A percentile compares a stretch with the other conserved stretches of the same genome.
Evolutionary conservation across 2,113 vertebrate genomes (phyloP).

Genomic region (Ailurus styani): DNA sequence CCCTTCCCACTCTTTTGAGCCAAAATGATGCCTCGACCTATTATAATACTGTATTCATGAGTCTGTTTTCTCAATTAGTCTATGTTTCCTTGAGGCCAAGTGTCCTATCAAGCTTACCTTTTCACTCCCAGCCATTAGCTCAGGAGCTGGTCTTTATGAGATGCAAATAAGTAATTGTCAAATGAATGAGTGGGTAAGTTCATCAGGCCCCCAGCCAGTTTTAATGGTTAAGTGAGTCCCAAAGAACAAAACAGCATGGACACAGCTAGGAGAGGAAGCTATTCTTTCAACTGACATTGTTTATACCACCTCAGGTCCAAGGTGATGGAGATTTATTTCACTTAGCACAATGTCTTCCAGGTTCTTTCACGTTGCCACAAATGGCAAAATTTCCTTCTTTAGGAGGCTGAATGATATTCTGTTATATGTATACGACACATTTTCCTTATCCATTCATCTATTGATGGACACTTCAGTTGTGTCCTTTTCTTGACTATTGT

Average conservation of each 20-base stretch:
- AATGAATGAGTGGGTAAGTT: rapidly evolving
- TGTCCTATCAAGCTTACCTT: neutral
- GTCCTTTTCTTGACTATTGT: neutral
- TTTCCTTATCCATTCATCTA: neutral
- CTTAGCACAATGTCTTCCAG: neutral
- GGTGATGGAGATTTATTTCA: neutral
- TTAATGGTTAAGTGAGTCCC: neutral
- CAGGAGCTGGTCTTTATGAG: neutral
- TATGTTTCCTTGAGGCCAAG: neutral
- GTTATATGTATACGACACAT: rapidly evolving
- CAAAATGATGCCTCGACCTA: rapidly evolving
- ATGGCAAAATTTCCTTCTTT: neutral
- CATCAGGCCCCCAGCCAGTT: too few relatives aligned
- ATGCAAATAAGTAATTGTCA: neutral
- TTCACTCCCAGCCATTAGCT: too few relatives aligned
- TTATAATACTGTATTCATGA: rapidly evolving
- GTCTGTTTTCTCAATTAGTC: neutral
- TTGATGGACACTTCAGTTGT: neutral
- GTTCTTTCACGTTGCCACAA: neutral
- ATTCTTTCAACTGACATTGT: neutral
- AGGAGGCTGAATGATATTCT: too few relatives aligned
- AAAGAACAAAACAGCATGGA: neutral
- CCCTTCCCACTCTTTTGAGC: neutral
- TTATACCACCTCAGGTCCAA: neutral
- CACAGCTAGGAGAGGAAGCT: neutral